Percentiles rank a stretch among this genome's conserved stretches.
These are phyloP conservation scores for Troilus luridus DNA, from an alignment of 2,888 invertebrate species.

Conservation along the genomic window DNA sequence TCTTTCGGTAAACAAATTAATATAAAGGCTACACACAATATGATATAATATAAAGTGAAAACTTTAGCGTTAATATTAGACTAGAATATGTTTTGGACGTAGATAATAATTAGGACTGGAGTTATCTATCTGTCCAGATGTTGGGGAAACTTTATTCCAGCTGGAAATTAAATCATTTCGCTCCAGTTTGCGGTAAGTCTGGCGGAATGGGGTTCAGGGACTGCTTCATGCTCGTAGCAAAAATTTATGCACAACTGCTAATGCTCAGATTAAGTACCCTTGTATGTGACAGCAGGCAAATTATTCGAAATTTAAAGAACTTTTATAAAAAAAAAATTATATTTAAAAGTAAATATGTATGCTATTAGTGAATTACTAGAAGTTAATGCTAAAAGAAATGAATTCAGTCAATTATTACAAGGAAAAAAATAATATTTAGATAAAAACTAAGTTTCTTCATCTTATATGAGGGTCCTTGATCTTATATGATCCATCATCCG, in stretches of 20 bases:
- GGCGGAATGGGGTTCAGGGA: neutral
- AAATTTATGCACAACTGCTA: slow-evolving; percentile 32
- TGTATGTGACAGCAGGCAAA: neutral
- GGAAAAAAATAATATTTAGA: no score
- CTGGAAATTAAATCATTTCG: slow-evolving; percentile 33
- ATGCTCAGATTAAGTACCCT: neutral
- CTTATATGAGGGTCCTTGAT: no score
- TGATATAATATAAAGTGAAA: no score
- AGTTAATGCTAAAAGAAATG: no score
- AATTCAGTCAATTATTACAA: no score
- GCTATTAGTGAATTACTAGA: no score
- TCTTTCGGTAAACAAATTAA: no score
- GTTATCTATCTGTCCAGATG: slow-evolving; percentile 17
- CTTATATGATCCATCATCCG: no score
- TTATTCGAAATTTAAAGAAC: neutral
- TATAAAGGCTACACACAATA: no score
- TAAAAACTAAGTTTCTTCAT: no score
- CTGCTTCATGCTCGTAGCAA: neutral
- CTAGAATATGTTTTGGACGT: slow-evolving; percentile 25
- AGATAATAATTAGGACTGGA: neutral
- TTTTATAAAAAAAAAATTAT: neutral
- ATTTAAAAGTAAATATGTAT: no score
- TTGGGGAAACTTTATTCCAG: slow-evolving; percentile 29
- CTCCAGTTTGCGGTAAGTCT: slow-evolving; percentile 32
- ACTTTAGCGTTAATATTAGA: neutral